Evolutionary conservation across 2,888 invertebrate species (phyloP).

Genomic region (Strigamia crassipes): DNA sequence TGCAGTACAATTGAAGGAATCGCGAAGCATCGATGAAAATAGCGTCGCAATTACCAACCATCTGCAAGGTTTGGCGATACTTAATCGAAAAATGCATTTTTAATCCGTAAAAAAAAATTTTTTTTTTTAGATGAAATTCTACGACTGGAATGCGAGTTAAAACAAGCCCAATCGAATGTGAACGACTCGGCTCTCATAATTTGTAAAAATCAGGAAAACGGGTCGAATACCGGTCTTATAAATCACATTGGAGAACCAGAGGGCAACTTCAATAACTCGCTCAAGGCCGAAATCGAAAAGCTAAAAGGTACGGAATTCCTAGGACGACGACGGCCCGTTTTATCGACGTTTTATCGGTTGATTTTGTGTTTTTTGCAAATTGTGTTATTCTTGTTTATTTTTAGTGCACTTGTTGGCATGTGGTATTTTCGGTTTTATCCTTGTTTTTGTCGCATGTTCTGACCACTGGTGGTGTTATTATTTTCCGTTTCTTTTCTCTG

Average conservation of each 20-base stretch:
- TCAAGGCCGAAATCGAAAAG: slow-evolving; percentile 52
- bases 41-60: slow-evolving; percentile 56
- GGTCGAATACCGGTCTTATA: background rate
- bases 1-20: slow-evolving; percentile 58
- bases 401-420: slow-evolving; percentile 28
- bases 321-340: background rate
- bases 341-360: too few species aligned
- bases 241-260: slow-evolving; percentile 50
- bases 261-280: slow-evolving; percentile 48
- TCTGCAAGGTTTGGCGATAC: slow-evolving; percentile 58
- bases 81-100: too few species aligned
- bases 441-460: slow-evolving; percentile 6
- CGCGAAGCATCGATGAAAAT: slow-evolving; percentile 56
- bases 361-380: background rate
- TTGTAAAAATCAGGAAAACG: slow-evolving; percentile 49
- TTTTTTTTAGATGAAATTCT: slow-evolving; percentile 53
- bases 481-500: slow-evolving; percentile 23
- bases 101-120: too few species aligned
- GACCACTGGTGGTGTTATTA: slow-evolving; percentile 4
- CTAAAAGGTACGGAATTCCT: slow-evolving; percentile 51
- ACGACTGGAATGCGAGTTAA: slow-evolving; percentile 52
- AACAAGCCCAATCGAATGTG: slow-evolving; percentile 50
- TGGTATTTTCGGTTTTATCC: slow-evolving; percentile 34
- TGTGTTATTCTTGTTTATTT: background rate
- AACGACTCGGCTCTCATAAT: slow-evolving; percentile 49